A percentile compares a stretch with the other conserved stretches of the same genome.
phyloP scores from a whole-genome alignment of 1,140 invertebrate genomes.

The Brachionus rotundiformis region DNA sequence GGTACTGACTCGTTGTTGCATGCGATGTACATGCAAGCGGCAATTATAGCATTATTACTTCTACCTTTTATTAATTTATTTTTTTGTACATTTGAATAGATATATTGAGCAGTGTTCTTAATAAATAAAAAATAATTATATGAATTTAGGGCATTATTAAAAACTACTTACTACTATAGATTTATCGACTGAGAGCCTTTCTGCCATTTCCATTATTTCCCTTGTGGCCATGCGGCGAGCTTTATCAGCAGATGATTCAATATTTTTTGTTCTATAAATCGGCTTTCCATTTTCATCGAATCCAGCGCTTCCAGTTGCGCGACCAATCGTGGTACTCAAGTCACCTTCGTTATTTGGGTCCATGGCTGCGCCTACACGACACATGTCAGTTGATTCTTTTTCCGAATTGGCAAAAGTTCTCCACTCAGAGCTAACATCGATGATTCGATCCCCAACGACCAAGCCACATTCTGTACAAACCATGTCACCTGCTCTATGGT shows the following conservation, averaged over 20 bases:
- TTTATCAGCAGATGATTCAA: background rate
- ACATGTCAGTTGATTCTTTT: constrained; percentile 90
- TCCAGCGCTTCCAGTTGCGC: background rate
- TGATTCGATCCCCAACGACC: constrained; percentile 95
- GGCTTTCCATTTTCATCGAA: constrained; percentile 43
- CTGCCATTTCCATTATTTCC: constrained; percentile 36
- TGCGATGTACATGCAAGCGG: constrained; percentile 65
- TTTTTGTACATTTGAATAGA: constrained; percentile 42
- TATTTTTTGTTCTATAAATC: constrained; percentile 14
- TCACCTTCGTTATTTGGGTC: constrained; percentile 24
- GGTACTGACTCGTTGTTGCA: constrained; percentile 97
- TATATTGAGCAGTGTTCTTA: constrained; percentile 45
- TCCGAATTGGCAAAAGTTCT: constrained; percentile 95
- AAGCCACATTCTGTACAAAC: constrained; percentile 98
- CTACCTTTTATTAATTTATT: constrained; percentile 29
- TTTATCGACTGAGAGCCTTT: constrained; percentile 28
- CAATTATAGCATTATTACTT: constrained; percentile 24
- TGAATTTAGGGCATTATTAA: too few relatives aligned
- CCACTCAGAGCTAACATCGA: constrained; percentile 99
- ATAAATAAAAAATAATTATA: background rate
- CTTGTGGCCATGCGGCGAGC: constrained; percentile 3
- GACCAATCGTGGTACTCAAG: constrained; percentile 11
- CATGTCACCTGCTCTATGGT: constrained; percentile 96
- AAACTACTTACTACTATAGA: background rate
- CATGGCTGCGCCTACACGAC: constrained; percentile 82